These are phyloP conservation scores for Dascyllus trimaculatus DNA, from an alignment of 2,113 vertebrate species.

Conservation along the genomic window DNA sequence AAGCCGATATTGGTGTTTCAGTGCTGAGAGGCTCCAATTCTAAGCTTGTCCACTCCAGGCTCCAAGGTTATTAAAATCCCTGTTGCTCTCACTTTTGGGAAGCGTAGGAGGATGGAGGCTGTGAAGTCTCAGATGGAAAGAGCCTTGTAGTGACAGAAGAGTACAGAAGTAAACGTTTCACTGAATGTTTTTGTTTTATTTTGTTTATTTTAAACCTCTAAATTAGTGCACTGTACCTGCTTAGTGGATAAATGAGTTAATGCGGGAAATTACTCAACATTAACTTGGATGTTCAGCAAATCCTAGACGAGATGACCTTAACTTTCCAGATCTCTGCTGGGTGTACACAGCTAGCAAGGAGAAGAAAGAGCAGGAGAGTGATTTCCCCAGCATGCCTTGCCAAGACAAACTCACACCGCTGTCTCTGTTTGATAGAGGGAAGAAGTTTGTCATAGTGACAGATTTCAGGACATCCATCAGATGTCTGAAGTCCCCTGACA, in stretches of 20 bases:
- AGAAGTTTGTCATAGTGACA: conserved; percentile 34
- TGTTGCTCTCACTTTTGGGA: conserved; percentile 13
- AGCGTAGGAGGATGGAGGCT: neutral
- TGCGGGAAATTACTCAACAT: neutral
- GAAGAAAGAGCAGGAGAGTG: neutral
- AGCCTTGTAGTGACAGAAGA: conserved; percentile 14
- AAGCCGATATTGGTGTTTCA: neutral
- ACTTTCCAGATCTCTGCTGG: conserved; percentile 31
- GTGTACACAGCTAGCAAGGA: neutral
- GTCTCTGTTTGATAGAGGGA: conserved; percentile 11
- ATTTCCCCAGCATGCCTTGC: conserved; percentile 3
- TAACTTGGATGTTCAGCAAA: neutral
- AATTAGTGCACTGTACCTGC: neutral
- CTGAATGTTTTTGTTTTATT: neutral
- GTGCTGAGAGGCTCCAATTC: neutral
- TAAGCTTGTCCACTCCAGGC: too few relatives aligned
- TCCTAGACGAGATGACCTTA: conserved; percentile 60
- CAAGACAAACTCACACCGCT: conserved; percentile 8
- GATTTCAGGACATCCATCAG: conserved; percentile 48
- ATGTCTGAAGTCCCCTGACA: conserved; percentile 24
- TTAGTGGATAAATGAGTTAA: neutral
- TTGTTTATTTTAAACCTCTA: conserved; percentile 1
- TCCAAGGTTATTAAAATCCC: conserved; percentile 30
- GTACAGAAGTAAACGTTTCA: neutral
- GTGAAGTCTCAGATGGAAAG: conserved; percentile 57